Percentiles rank a stretch among this genome's conserved stretches.
Evolutionary conservation across 1,140 invertebrate genomes (phyloP).

Genomic region (Drosophila pseudoobscura): DNA sequence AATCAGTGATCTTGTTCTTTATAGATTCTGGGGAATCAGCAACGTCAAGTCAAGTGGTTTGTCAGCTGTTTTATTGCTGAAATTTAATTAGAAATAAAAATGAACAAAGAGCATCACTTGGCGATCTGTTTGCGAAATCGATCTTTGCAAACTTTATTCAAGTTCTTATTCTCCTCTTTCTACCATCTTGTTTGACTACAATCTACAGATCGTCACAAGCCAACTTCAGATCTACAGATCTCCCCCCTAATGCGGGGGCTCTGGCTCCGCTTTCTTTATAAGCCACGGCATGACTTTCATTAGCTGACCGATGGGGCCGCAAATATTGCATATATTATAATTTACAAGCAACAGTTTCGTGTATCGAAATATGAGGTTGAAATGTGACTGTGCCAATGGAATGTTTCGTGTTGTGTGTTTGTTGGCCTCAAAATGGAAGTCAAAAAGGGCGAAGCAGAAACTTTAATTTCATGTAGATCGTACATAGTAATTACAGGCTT

Average conservation of each 20-base stretch:
- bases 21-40: constrained; percentile 9
- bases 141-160: constrained; percentile 9
- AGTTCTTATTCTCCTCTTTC: constrained; percentile 21
- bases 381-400: constrained; percentile 59
- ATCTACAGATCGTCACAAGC: constrained; percentile 49
- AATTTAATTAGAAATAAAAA: constrained; percentile 20
- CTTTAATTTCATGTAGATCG: constrained; percentile 25
- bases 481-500: constrained; percentile 50
- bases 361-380: constrained; percentile 45
- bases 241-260: not conserved
- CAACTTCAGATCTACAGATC: not conserved
- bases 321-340: constrained; percentile 67
- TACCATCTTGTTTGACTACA: constrained; percentile 65
- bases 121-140: constrained; percentile 14
- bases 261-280: constrained; percentile 62
- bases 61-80: constrained; percentile 25
- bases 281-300: constrained; percentile 36
- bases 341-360: constrained; percentile 23
- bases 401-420: constrained; percentile 27
- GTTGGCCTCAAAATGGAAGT: constrained; percentile 29
- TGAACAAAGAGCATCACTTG: constrained; percentile 15
- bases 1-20: not conserved
- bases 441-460: constrained; percentile 29
- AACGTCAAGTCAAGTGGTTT: constrained; percentile 7
- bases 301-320: constrained; percentile 21